phyloP scores from a whole-genome alignment of 2,797 vertebrate species.

The Falco berigora region DNA sequence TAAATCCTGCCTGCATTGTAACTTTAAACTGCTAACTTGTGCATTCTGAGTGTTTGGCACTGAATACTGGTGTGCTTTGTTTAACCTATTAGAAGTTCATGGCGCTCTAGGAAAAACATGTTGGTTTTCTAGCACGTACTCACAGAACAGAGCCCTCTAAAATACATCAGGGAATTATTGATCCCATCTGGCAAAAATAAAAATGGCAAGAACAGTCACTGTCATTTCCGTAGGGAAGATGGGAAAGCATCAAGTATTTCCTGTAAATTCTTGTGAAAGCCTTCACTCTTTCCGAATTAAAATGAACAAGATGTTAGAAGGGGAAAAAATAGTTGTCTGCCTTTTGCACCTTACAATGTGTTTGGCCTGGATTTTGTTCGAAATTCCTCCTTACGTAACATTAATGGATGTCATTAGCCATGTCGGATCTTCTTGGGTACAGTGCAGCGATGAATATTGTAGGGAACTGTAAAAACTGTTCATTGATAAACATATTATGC shows the following conservation, averaged over 20 bases:
- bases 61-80: not conserved
- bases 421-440: not conserved
- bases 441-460: not conserved
- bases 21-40: slow-evolving; percentile 35
- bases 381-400: not conserved
- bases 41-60: not conserved
- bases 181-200: not conserved
- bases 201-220: not conserved
- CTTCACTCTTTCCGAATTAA: not conserved
- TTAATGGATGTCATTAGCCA: not conserved
- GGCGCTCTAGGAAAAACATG: not conserved
- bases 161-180: not conserved
- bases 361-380: slow-evolving; percentile 13
- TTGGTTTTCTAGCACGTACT: not conserved
- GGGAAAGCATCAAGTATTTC: not conserved
- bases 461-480: not conserved
- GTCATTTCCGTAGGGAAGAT: not conserved
- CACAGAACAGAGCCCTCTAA: not conserved
- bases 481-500: rapidly evolving
- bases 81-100: not conserved
- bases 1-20: slow-evolving; percentile 21
- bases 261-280: not conserved
- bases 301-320: not conserved
- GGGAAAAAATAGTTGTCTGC: not conserved
- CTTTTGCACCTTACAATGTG: not conserved